A percentile compares a stretch with the other conserved stretches of the same genome.
Evolutionary conservation across 2,797 vertebrate genomes (phyloP).

Genomic region (Enteromius unitaeniatus): DNA sequence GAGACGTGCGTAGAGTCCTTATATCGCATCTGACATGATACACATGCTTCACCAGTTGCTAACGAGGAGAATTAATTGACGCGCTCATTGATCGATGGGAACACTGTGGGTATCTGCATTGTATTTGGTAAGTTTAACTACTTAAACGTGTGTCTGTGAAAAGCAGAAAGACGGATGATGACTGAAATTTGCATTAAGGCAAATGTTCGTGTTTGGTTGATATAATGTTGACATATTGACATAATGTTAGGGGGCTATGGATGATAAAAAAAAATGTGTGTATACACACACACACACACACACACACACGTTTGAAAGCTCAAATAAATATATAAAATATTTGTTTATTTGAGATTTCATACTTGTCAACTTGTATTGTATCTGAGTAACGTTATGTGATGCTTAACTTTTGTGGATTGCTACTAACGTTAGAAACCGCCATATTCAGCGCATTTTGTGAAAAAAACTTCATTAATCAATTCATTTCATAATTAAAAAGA

Average conservation of each 20-base stretch:
- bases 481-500: neutral
- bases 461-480: neutral
- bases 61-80: neutral
- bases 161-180: neutral
- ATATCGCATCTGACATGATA: slow-evolving; percentile 36
- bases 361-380: neutral
- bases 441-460: slow-evolving; percentile 35
- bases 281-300: too few species aligned
- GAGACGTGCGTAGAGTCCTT: slow-evolving; percentile 34
- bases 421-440: slow-evolving; percentile 10
- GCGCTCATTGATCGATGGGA: slow-evolving; percentile 7
- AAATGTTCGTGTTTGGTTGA: slow-evolving; percentile 25
- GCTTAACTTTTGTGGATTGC: neutral
- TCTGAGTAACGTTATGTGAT: neutral
- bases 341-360: neutral
- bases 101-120: neutral
- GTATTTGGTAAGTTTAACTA: slow-evolving; percentile 28
- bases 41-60: slow-evolving; percentile 38
- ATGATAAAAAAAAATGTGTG: neutral
- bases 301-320: too few species aligned
- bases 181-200: slow-evolving; percentile 34
- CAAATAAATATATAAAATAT: neutral
- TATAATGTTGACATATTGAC: too few species aligned
- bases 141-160: neutral
- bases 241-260: too few species aligned